Conservation (phyloP, 2,113 vertebrate species). For the Baryphthengus martii region DNA sequence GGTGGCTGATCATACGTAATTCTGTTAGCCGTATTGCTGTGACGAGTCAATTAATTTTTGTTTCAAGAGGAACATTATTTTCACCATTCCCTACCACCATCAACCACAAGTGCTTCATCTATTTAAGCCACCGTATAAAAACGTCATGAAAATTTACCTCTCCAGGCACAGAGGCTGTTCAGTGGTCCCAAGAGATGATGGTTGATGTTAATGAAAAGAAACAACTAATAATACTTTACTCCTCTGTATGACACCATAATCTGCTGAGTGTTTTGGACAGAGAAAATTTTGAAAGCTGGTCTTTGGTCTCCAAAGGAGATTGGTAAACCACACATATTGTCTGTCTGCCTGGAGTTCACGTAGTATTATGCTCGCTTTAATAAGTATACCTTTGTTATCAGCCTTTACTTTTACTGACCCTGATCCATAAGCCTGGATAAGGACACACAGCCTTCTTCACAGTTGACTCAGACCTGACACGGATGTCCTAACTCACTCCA, state of each 20-base stretch:
- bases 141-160: not conserved
- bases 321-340: not conserved
- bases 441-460: not conserved
- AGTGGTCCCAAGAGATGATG: not conserved
- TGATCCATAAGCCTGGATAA: not conserved
- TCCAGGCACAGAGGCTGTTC: not conserved
- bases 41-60: not conserved
- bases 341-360: not conserved
- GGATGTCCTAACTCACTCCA: not conserved
- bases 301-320: not conserved
- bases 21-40: not conserved
- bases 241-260: not conserved
- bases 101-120: constrained; percentile 9
- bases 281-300: not conserved
- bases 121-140: not conserved
- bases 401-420: not conserved
- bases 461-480: not conserved
- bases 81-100: not conserved
- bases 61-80: not conserved
- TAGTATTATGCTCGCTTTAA: not conserved
- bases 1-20: not conserved
- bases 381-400: not conserved
- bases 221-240: not conserved
- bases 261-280: not conserved
- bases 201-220: not conserved